Evolutionary conservation across 1,140 invertebrate species (phyloP).

Genomic region (Aporrectodea caliginosa): DNA sequence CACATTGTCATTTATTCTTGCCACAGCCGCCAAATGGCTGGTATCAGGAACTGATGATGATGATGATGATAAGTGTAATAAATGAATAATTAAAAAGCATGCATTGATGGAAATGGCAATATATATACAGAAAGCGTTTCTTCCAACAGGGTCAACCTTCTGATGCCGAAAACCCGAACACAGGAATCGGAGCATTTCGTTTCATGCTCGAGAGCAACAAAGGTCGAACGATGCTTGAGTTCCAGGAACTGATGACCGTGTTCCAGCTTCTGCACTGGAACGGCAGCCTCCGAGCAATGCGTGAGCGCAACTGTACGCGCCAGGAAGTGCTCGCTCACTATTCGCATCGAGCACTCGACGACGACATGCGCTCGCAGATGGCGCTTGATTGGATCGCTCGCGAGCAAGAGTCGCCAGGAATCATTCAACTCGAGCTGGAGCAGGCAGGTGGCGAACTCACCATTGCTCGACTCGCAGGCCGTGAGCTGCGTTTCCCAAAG

Average conservation of each 20-base stretch:
- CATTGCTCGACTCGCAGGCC: conserved; percentile 78
- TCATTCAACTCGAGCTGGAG: conserved; percentile 74
- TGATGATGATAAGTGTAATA: too few species aligned
- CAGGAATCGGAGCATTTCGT: conserved; percentile 86
- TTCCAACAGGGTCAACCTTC: not conserved
- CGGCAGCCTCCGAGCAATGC: conserved; percentile 81
- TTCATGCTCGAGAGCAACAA: conserved; percentile 92
- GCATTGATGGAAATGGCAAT: too few species aligned
- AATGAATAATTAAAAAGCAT: too few species aligned
- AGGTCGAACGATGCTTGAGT: conserved; percentile 89
- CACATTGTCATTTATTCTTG: too few species aligned
- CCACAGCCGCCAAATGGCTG: too few species aligned
- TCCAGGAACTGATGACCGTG: conserved; percentile 93
- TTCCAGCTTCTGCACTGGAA: conserved; percentile 95
- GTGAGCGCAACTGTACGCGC: conserved; percentile 86
- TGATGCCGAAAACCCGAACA: conserved; percentile 62
- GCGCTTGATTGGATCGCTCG: conserved; percentile 88
- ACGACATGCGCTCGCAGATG: conserved; percentile 94
- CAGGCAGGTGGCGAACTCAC: conserved; percentile 82
- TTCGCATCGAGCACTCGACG: conserved; percentile 78
- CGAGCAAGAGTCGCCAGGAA: conserved; percentile 75
- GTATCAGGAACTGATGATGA: too few species aligned
- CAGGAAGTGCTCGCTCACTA: conserved; percentile 93
- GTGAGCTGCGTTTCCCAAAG: conserved; percentile 87
- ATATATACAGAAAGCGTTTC: too few species aligned